phyloP scores from a whole-genome alignment of 1,140 invertebrate genomes.

The Steinernema khuongi region DNA sequence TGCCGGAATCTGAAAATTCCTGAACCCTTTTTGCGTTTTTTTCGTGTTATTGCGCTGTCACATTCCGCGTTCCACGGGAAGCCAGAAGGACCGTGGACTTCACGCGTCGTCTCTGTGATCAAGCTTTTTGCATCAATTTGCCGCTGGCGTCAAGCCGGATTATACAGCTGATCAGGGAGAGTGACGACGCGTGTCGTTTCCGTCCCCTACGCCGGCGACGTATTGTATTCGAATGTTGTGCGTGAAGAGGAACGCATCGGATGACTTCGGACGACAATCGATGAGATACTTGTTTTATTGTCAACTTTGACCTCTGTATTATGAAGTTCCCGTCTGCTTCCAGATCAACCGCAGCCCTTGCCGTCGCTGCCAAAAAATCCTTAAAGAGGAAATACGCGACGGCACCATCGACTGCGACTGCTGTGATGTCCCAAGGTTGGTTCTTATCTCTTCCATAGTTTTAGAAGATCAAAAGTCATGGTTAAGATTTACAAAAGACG shows the following conservation, averaged over 20 bases:
- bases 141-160: no score
- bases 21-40: no score
- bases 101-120: no score
- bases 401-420: not conserved
- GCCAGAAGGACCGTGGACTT: no score
- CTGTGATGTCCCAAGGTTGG: not conserved
- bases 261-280: no score
- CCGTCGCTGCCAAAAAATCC: not conserved
- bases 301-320: not conserved
- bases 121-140: not conserved
- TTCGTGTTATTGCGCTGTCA: no score
- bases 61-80: no score
- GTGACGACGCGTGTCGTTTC: constrained; percentile 6
- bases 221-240: not conserved
- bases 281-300: not conserved
- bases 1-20: no score
- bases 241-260: no score
- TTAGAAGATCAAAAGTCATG: not conserved
- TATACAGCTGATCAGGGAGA: constrained; percentile 11
- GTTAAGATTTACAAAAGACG: not conserved
- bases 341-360: not conserved
- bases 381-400: constrained; percentile 7
- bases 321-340: constrained; percentile 7
- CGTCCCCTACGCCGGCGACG: no score
- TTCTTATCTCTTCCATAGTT: not conserved